Base-by-base conservation (phyloP, 2,888 invertebrate genomes). In the Acanthoscelides obtectus region DNA sequence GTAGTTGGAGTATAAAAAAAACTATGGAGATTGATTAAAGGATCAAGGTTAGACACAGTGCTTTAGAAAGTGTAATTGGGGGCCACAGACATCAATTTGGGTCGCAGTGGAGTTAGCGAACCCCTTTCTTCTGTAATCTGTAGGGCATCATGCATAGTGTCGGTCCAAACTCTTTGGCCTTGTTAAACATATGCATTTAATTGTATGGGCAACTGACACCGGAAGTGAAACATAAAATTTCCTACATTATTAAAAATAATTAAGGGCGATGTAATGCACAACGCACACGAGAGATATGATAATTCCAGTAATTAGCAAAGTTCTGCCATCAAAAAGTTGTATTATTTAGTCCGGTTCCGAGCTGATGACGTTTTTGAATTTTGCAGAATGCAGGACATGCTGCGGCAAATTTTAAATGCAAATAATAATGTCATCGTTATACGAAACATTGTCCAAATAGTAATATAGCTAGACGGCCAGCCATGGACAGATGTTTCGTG, bases 281-380 rank as follows among this genome's bases (percentile, higher is more conserved):
- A 45, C 45, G 12, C 45, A 45, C 45, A 45, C 45, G 45, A 45
- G 72, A 69, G 70, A 69, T 73, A 73, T 70, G 73, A 70, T 75
- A 72, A 73, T 73, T 65, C 22, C 45, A 6, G 68, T 72, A 71
- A 73, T 75, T 71, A 73, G 72, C 73, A 72, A 75, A 73, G 70
- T 75, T 71, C 69, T 64, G 69, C 71, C 72, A 73, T 72, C 73
- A 70, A 75, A 72, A 75, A 75, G 73, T 75, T 75, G 71, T 72
- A 73, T 71, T 72, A 71, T 72, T 70, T 69, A 70, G 65, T 72
- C 70, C 67, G 22, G 45, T 71, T 66, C 66, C 21, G 25, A 63
- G 45, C 20, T 63, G 68, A 69, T 68, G 68, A 64, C 64, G 70
- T 67, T 71, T 73, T 75, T 75, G 17, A 45, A 45, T 45, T 45